A percentile compares a stretch with the other conserved stretches of the same genome.
These are phyloP conservation scores for Hemiprocne comata DNA, from an alignment of 2,113 vertebrate species.

Conservation along the genomic window DNA sequence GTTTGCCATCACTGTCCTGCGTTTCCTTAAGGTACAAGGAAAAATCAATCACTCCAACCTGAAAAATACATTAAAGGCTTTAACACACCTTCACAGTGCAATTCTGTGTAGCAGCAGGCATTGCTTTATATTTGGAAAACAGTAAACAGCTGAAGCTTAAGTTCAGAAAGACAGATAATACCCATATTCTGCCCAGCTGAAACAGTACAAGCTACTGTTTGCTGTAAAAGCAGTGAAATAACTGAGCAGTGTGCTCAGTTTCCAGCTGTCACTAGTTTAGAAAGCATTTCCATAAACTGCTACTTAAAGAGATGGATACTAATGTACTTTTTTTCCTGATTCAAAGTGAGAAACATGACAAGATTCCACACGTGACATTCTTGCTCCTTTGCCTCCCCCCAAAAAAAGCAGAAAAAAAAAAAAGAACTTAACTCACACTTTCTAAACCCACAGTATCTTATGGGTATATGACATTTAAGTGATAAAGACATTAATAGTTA, in stretches of 20 bases:
- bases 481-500: not conserved
- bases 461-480: not conserved
- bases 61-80: constrained; percentile 32
- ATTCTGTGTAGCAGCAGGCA: not conserved
- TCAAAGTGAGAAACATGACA: not conserved
- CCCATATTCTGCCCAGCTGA: not conserved
- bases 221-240: not conserved
- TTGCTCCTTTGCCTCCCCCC: no score
- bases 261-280: not conserved
- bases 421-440: not conserved
- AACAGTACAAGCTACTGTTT: not conserved
- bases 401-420: no score
- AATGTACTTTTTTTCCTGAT: not conserved
- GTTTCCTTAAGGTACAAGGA: constrained; percentile 94
- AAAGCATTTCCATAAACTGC: not conserved
- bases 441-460: not conserved
- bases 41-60: constrained; percentile 98
- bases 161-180: not conserved
- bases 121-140: not conserved
- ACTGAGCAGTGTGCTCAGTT: not conserved
- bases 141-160: not conserved
- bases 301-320: not conserved
- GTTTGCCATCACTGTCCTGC: constrained; percentile 82
- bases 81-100: not conserved
- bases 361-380: not conserved